Conservation (phyloP, 2,113 vertebrate species). For the Zosterops borbonicus region DNA sequence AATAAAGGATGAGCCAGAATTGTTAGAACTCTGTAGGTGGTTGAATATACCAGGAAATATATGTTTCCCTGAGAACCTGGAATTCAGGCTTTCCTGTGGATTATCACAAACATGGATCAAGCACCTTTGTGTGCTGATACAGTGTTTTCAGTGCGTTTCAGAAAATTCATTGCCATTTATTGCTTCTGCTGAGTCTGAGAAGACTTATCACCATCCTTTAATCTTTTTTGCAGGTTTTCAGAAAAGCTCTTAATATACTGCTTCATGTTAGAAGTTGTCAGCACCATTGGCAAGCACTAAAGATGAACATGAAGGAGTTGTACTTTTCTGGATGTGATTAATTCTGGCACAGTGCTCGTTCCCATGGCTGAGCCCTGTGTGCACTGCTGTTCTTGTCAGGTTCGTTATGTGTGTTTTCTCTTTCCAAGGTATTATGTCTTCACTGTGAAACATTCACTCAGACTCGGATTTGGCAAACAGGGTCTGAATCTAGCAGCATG, state of each 20-base stretch:
- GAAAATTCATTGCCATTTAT: background rate
- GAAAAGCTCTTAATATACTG: background rate
- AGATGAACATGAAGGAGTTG: slow-evolving; percentile 20
- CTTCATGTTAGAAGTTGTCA: slow-evolving; percentile 1
- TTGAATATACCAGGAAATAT: background rate
- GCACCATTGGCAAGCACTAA: background rate
- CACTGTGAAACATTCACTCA: slow-evolving; percentile 7
- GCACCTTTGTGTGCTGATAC: background rate
- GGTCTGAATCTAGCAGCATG: background rate
- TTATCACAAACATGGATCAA: background rate
- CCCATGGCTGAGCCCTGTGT: slow-evolving; percentile 9
- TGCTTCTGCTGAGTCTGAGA: background rate
- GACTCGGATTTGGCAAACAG: slow-evolving; percentile 19
- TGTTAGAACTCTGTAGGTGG: background rate
- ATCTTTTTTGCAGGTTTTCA: background rate
- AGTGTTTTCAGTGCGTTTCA: background rate
- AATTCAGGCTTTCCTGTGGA: background rate
- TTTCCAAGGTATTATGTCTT: slow-evolving; percentile 28
- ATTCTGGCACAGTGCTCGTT: slow-evolving; percentile 22
- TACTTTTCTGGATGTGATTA: slow-evolving; percentile 2
- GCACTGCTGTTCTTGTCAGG: slow-evolving; percentile 50
- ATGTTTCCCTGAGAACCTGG: background rate
- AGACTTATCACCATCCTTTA: background rate
- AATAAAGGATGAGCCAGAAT: background rate
- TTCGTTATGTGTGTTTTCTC: slow-evolving; percentile 4